Percentiles rank a stretch among this genome's conserved stretches.
phyloP scores from a whole-genome alignment of 2,888 invertebrate species.

The Stomorhina lunata region DNA sequence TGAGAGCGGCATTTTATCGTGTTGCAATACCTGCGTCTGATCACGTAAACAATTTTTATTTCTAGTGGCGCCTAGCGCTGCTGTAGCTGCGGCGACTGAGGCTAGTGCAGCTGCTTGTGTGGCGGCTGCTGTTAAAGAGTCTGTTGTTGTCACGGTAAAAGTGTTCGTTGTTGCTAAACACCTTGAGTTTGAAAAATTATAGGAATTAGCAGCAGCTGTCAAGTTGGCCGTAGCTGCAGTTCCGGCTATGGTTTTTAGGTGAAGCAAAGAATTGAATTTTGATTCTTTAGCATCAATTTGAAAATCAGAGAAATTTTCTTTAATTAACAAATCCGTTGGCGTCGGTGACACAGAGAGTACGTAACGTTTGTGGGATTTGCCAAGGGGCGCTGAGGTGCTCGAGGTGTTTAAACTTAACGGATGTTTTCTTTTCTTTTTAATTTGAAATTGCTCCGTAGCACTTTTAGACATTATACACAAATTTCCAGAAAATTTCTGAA shows the following conservation, averaged over 20 bases:
- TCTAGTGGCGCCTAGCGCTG: slow-evolving; percentile 11
- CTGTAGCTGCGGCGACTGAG: slow-evolving; percentile 35
- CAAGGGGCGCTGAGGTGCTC: slow-evolving; percentile 27
- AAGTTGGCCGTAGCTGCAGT: slow-evolving; percentile 38
- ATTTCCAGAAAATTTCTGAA: slow-evolving; percentile 33
- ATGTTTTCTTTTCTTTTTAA: slow-evolving; percentile 71
- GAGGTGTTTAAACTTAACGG: slow-evolving; percentile 49
- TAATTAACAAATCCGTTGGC: slow-evolving; percentile 41
- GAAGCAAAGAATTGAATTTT: slow-evolving; percentile 50
- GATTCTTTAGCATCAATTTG: slow-evolving; percentile 51
- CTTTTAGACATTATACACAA: slow-evolving; percentile 70
- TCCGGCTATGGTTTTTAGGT: slow-evolving; percentile 36
- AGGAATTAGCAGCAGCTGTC: slow-evolving; percentile 31
- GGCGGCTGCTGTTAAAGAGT: slow-evolving; percentile 26
- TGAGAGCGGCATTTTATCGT: slow-evolving; percentile 74
- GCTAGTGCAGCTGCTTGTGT: not conserved
- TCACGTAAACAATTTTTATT: slow-evolving; percentile 63
- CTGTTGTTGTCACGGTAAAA: slow-evolving; percentile 50
- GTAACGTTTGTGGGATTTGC: slow-evolving; percentile 41
- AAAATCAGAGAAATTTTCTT: slow-evolving; percentile 57
- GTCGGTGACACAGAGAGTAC: slow-evolving; percentile 33
- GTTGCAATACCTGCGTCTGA: slow-evolving; percentile 45
- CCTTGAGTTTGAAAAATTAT: slow-evolving; percentile 42
- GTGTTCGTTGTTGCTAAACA: slow-evolving; percentile 53
- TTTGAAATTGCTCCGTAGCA: slow-evolving; percentile 70